Base-by-base conservation (phyloP, 2,797 vertebrate genomes). In the Gobio occitaniae region DNA sequence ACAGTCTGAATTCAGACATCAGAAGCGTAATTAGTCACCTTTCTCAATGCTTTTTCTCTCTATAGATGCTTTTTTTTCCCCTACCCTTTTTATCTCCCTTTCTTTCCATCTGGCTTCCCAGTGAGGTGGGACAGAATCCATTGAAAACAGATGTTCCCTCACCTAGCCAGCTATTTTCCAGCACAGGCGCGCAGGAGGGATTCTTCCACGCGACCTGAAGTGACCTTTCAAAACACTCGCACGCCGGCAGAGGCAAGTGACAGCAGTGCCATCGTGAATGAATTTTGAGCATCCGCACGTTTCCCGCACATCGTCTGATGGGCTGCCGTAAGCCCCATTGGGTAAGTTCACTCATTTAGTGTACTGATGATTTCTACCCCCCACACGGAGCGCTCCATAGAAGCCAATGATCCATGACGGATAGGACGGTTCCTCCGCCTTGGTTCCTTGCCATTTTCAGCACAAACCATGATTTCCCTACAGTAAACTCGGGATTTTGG, bases 1-100 rank as follows among this genome's bases (percentile, higher is more conserved):
- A 61, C 78, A 56, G 48, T 66, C 70, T 74, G 75, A 80, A 87
- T 78, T 66, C 77, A 78, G 81, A 87, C 82, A 83, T 83, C 63
- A 87, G 70, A 74, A 29, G 63, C 21, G 21, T 75, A 87, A 87
- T 76, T 84, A 84, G 86, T 84, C 82, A 87, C 86, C 63, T 84
- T 69, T 50, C 84, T 75, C 44, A 83, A 63, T 79, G 68, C 56
- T 52, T 78, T 65, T 61, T 72, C 68, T 80, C 75, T 80, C 68
- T 13, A n/a, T 54, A 63, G 66, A 78, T 59, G 11, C 52, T 41
- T 25, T 50, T 86, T 63, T 72, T 59, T 71, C 65, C 13, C 66
- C 36, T 56, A 47, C 25, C 69, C 75, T 83, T 61, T 74, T 71
- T 84, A 78, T 84, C 82, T 75, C 47, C 21, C 50, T 56, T 63